Percentiles rank a stretch among this genome's conserved stretches.
phyloP scores from a whole-genome alignment of 2,113 vertebrate genomes.

The Nothobranchius kuhntae region DNA sequence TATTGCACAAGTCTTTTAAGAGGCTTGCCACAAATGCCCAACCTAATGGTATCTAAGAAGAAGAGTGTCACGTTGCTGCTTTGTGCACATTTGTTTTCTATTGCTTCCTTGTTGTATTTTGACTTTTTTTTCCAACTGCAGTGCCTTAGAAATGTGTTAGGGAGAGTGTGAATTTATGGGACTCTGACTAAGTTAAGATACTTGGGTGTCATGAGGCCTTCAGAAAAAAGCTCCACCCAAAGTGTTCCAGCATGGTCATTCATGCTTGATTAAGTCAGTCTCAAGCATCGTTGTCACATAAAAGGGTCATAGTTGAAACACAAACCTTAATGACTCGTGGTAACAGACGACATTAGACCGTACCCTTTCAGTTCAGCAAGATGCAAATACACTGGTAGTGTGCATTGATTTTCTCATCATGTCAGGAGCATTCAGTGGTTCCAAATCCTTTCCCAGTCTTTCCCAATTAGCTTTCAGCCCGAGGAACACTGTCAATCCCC shows the following conservation, averaged over 20 bases:
- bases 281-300: constrained; percentile 33
- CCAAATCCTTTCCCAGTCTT: constrained; percentile 73
- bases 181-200: neutral
- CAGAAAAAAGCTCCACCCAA: neutral
- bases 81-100: neutral
- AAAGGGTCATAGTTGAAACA: constrained; percentile 58
- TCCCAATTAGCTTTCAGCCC: constrained; percentile 78
- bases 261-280: constrained; percentile 18
- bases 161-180: constrained; percentile 8
- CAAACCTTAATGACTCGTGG: constrained; percentile 56
- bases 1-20: neutral
- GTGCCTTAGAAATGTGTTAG: neutral
- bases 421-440: constrained; percentile 64
- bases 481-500: constrained; percentile 74
- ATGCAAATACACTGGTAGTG: constrained; percentile 66
- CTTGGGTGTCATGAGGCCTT: constrained; percentile 29
- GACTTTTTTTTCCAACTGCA: constrained; percentile 1
- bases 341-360: constrained; percentile 48
- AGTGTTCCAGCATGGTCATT: neutral
- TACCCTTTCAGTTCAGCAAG: constrained; percentile 42
- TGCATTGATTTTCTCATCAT: constrained; percentile 77
- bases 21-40: neutral
- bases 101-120: neutral
- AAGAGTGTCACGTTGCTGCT: neutral
- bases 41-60: neutral